Evolutionary conservation across 2,797 vertebrate genomes (phyloP).

Genomic region (Podarcis lilfordi): DNA sequence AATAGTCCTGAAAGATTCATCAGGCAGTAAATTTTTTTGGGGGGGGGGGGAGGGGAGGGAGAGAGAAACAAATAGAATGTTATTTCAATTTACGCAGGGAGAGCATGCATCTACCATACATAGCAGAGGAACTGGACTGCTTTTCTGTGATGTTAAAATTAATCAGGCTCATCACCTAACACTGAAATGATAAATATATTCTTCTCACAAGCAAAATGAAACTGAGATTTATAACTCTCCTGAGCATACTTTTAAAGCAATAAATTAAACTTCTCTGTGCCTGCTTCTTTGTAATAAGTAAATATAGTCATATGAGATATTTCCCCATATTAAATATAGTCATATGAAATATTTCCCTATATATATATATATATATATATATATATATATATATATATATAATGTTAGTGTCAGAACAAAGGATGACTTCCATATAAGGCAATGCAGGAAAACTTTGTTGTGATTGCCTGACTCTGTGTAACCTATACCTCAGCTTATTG

Average conservation of each 20-base stretch:
- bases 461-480: not conserved
- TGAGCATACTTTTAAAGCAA: constrained; percentile 1
- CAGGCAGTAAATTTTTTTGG: constrained; percentile 3
- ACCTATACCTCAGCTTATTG: not conserved
- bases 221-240: constrained; percentile 9
- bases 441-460: not conserved
- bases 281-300: constrained; percentile 6
- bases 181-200: constrained; percentile 28
- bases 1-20: constrained; percentile 50
- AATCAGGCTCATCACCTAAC: not conserved
- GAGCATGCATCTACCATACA: not conserved
- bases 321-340: not conserved
- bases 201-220: constrained; percentile 7
- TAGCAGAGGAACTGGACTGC: not conserved
- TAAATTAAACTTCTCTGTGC: not conserved
- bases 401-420: not conserved
- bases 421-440: not conserved
- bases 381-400: too few species aligned
- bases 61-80: constrained; percentile 18
- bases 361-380: too few species aligned
- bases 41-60: not conserved
- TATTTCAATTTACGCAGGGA: not conserved
- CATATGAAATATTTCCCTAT: too few species aligned
- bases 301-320: constrained; percentile 2
- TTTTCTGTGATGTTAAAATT: not conserved